A percentile compares a stretch with the other conserved stretches of the same genome.
Conservation (phyloP, 30 jellyfish, hydroid and myxozoan genomes). For the Cassiopea andromeda region DNA sequence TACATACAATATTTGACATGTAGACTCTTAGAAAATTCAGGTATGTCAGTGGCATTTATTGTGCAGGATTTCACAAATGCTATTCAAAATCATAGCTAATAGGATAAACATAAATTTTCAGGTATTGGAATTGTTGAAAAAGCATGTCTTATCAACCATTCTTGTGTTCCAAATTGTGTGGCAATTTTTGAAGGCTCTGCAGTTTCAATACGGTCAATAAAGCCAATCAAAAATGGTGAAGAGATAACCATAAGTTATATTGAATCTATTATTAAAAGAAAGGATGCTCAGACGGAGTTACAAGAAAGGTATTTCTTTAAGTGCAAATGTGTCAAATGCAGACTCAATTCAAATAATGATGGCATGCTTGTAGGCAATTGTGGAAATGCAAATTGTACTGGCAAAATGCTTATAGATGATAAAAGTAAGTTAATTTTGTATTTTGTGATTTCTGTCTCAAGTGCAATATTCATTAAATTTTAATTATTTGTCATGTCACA, state of each 20-base stretch:
- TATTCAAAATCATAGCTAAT: no score
- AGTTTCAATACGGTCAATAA: constrained; percentile 63
- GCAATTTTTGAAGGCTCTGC: constrained; percentile 71
- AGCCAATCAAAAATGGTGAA: constrained; percentile 53
- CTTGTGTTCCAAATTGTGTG: constrained; percentile 86
- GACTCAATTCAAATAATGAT: constrained; percentile 9
- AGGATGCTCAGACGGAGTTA: constrained; percentile 62
- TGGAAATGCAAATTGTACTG: constrained; percentile 16
- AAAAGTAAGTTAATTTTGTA: not conserved
- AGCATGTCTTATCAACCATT: constrained; percentile 85
- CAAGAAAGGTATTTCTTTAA: constrained; percentile 77
- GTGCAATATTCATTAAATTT: no score
- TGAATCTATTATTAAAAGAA: constrained; percentile 63
- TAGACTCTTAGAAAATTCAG: no score
- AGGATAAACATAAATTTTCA: not conserved
- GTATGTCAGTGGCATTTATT: no score
- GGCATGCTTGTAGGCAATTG: constrained; percentile 6
- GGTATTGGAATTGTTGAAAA: constrained; percentile 79
- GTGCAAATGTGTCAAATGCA: constrained; percentile 80
- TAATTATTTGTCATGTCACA: no score
- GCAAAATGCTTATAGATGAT: not conserved
- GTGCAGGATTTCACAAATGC: no score
- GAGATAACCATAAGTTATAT: constrained; percentile 80
- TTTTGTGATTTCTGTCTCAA: not conserved
- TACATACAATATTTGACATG: no score